Evolutionary conservation across 2,797 vertebrate genomes (phyloP).

Genomic region (Catharus ustulatus): DNA sequence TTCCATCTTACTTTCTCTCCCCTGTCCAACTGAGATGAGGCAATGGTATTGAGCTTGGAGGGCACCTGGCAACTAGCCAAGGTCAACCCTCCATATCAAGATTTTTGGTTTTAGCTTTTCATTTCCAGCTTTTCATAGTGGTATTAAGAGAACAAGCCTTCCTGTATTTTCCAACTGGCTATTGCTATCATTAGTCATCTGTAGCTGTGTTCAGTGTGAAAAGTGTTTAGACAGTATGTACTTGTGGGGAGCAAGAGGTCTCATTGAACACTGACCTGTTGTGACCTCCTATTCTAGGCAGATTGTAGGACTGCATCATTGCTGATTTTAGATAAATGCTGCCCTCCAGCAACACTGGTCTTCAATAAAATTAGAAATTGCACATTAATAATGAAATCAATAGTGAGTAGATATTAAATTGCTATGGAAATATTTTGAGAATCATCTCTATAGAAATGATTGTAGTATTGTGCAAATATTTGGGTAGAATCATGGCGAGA

Average conservation of each 20-base stretch:
- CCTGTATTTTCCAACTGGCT: not conserved
- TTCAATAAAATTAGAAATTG: not conserved
- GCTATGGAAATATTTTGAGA: not conserved
- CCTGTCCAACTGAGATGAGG: not conserved
- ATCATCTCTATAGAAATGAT: not conserved
- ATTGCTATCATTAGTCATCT: not conserved
- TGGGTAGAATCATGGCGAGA: not conserved
- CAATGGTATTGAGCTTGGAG: not conserved
- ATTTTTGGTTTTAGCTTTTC: not conserved
- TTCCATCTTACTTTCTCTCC: not conserved
- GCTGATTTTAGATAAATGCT: not conserved
- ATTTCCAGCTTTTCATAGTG: not conserved
- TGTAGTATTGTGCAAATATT: not conserved
- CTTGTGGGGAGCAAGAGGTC: not conserved
- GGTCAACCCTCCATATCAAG: not conserved
- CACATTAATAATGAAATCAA: not conserved
- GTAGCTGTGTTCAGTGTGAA: not conserved
- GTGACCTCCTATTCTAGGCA: not conserved
- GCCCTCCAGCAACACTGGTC: not conserved
- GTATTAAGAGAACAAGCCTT: not conserved
- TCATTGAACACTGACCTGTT: not conserved
- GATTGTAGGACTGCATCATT: not conserved
- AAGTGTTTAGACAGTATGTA: not conserved
- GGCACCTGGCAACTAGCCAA: not conserved
- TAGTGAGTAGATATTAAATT: not conserved